These are phyloP conservation scores for Craniophora ligustri DNA, from an alignment of 2,888 invertebrate genomes.

Conservation along the genomic window DNA sequence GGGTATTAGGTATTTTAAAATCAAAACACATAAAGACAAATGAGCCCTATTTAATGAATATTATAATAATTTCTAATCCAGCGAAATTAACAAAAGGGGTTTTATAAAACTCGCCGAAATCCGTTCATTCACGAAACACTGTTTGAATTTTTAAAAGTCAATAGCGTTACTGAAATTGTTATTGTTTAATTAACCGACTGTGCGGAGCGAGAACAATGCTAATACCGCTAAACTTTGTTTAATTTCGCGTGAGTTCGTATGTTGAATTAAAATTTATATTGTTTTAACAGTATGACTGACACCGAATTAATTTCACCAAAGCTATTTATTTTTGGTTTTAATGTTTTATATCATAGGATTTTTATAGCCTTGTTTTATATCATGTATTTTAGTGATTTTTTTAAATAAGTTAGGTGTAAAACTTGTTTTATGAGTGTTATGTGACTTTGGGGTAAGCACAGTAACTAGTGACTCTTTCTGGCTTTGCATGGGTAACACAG, in stretches of 20 bases:
- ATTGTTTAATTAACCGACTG: constrained; percentile 58
- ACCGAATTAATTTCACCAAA: constrained; percentile 47
- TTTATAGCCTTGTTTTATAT: constrained; percentile 26
- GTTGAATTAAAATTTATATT: constrained; percentile 52
- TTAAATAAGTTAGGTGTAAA: too few relatives aligned
- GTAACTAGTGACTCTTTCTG: too few relatives aligned
- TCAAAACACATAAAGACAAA: constrained; percentile 19
- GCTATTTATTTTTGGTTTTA: constrained; percentile 19
- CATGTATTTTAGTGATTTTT: too few relatives aligned
- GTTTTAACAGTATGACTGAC: constrained; percentile 39
- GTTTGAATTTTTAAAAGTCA: constrained; percentile 56
- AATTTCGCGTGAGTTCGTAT: constrained; percentile 44
- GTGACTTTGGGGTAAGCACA: too few relatives aligned
- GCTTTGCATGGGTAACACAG: too few relatives aligned
- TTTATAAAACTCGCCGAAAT: constrained; percentile 32
- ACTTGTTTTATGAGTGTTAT: too few relatives aligned
- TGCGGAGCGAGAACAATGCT: constrained; percentile 44
- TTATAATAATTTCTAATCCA: too few relatives aligned
- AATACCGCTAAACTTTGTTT: constrained; percentile 52
- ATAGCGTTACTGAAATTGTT: constrained; percentile 55
- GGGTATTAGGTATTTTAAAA: too few relatives aligned
- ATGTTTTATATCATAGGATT: constrained; percentile 16
- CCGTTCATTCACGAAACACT: constrained; percentile 33
- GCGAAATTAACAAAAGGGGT: constrained; percentile 23
- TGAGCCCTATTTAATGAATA: too few relatives aligned